phyloP scores from a whole-genome alignment of 1,140 invertebrate species.

The Trachymyrmex cornetzi region DNA sequence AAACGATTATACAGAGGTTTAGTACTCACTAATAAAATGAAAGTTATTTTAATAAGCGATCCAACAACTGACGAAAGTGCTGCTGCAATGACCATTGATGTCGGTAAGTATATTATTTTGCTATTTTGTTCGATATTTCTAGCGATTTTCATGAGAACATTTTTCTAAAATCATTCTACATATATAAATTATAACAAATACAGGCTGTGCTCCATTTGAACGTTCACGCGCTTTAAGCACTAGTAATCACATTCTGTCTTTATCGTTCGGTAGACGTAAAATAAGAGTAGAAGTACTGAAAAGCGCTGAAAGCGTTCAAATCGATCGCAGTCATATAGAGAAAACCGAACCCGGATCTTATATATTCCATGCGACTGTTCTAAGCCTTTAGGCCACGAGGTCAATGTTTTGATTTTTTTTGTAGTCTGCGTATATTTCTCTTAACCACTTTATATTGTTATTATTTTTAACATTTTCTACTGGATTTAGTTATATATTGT shows the following conservation, averaged over 20 bases:
- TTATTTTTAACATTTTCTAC: not conserved
- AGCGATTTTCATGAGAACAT: not conserved
- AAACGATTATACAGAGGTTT: constrained; percentile 94
- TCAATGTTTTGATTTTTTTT: not conserved
- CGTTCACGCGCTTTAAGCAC: too few relatives aligned
- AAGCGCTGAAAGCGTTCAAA: too few relatives aligned
- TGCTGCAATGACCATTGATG: constrained; percentile 93
- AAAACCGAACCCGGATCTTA: too few relatives aligned
- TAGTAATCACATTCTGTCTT: too few relatives aligned
- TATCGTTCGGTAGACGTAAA: too few relatives aligned
- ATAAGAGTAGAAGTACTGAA: too few relatives aligned
- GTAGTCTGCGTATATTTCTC: not conserved
- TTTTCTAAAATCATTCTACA: not conserved
- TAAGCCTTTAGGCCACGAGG: too few relatives aligned
- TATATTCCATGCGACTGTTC: too few relatives aligned
- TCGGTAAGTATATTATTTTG: constrained; percentile 87
- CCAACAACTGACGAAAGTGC: constrained; percentile 97
- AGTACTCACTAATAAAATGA: constrained; percentile 94
- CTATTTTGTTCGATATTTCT: not conserved
- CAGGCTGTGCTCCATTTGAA: too few relatives aligned
- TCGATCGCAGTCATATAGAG: too few relatives aligned
- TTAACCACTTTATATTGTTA: not conserved
- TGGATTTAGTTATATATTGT: not conserved
- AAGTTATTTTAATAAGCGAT: constrained; percentile 96
- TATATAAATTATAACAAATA: not conserved